Base-by-base conservation (phyloP, 2,797 vertebrate genomes). In the Chrosomus eos region DNA sequence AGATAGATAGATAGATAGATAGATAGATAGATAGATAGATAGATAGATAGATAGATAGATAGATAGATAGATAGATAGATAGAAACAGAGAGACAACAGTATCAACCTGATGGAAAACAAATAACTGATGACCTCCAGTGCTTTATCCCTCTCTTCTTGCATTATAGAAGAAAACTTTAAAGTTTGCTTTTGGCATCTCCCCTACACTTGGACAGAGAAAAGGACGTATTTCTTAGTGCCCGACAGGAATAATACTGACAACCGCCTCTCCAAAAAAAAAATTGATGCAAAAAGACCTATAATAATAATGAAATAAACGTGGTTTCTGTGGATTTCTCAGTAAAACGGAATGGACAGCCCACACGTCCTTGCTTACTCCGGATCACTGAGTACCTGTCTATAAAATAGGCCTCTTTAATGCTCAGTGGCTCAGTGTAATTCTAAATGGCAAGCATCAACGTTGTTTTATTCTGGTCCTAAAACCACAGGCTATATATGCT, bases 371-470 rank as follows among this genome's bases (percentile, higher is more conserved):
- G 19, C 53, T 45, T 70, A 72, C 7, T 28, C 71, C 2, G 21
- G 64, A 67, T 68, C 55, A 53, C 58, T 70, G 58, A 5, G 40
- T 85, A 78, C 78, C 76, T 76, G 43, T 77, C 84, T 82, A 77
- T 80, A 83, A 83, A 82, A 79, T 28, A 38, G 75, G 36, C 68
- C 58, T 72, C 48, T 82, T 88, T 83, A 66, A 77, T 82, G 75
- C 58, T 71, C 75, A 80, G 28, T 83, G 80, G 51, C 31, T 36
- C 38, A 80, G 53, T 62, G 33, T 84, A 70, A 88, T 85, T 88
- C 83, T 88, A 74, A 82, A 88, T 82, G 83, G 66, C 74, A 82
- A 79, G 73, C 74, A 87, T 28, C 68, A 53, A 73, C 70, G 31
- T 82, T 84, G 74, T 75, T 85, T 83, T 68, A 83, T 86, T 64